A percentile compares a stretch with the other conserved stretches of the same genome.
Evolutionary conservation across 1,140 invertebrate species (phyloP).

Genomic region (Forficula auricularia): DNA sequence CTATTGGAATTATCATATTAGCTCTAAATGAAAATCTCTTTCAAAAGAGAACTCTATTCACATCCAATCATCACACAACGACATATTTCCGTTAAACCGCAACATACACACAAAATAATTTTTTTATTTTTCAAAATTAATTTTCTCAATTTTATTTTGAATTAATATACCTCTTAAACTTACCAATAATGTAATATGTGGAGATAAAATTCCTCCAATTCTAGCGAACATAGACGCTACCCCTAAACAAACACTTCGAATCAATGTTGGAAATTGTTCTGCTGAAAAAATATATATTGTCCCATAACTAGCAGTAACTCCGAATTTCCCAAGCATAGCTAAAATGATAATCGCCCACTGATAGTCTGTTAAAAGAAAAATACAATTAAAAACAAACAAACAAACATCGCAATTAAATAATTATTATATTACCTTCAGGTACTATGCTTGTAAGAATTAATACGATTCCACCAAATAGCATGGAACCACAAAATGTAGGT

Average conservation of each 20-base stretch:
- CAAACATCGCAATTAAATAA: background rate
- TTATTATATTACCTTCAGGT: constrained; percentile 29
- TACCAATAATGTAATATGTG: constrained; percentile 46
- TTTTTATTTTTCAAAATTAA: too few relatives aligned
- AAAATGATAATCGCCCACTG: constrained; percentile 41
- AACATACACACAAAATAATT: too few relatives aligned
- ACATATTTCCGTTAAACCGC: too few relatives aligned
- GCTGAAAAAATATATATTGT: constrained; percentile 64
- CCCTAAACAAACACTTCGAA: constrained; percentile 60
- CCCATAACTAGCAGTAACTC: constrained; percentile 62
- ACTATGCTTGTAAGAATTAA: constrained; percentile 39
- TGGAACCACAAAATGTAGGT: constrained; percentile 44
- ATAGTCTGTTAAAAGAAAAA: constrained; percentile 29
- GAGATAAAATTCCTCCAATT: constrained; percentile 57
- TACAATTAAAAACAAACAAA: constrained; percentile 3
- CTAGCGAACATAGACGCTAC: constrained; percentile 58
- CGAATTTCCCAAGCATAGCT: constrained; percentile 66
- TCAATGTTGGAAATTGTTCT: constrained; percentile 69
- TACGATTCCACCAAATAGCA: constrained; percentile 45
- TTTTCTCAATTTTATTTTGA: too few relatives aligned
- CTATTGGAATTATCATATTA: too few relatives aligned
- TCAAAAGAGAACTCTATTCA: too few relatives aligned
- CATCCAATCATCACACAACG: too few relatives aligned
- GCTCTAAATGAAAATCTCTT: too few relatives aligned
- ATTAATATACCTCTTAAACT: too few relatives aligned